Evolutionary conservation across 2,797 vertebrate species (phyloP).

Genomic region (Enteromius thamalakanensis): DNA sequence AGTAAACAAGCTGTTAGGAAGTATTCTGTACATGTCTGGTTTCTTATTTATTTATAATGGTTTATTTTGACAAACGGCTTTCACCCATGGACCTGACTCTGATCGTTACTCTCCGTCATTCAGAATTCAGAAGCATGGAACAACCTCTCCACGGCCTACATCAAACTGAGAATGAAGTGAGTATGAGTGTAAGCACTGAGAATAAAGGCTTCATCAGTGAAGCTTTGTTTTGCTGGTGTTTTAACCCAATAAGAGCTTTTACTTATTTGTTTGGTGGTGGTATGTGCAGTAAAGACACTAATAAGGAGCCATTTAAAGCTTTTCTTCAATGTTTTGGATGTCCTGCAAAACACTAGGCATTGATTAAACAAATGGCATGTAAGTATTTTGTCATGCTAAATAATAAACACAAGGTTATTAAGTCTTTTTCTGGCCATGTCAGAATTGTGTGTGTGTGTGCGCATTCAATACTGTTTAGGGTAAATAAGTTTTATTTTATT

Average conservation of each 20-base stretch:
- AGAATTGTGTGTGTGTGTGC: background rate
- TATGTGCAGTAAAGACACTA: background rate
- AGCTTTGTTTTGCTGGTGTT: background rate
- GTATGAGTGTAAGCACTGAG: conserved; percentile 60
- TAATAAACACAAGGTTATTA: too few species aligned
- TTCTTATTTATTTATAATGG: conserved; percentile 11
- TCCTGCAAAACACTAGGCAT: background rate
- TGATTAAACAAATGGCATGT: background rate
- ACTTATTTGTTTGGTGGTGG: background rate
- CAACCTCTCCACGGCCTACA: conserved; percentile 95
- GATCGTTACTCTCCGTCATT: conserved; percentile 41
- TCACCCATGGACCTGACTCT: background rate
- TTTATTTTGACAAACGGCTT: conserved; percentile 32
- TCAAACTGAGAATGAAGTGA: conserved; percentile 93
- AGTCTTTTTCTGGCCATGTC: background rate
- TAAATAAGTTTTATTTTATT: background rate
- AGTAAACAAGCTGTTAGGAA: conserved; percentile 33
- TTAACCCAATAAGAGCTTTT: background rate
- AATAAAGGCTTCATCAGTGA: background rate
- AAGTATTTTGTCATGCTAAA: background rate
- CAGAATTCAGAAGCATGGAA: conserved; percentile 98
- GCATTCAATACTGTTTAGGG: background rate
- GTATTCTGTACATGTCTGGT: conserved; percentile 18
- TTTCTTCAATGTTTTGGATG: background rate
- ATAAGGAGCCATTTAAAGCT: background rate